Percentiles rank a stretch among this genome's conserved stretches.
phyloP scores from a whole-genome alignment of 2,888 invertebrate genomes.

The Archips xylosteana region DNA sequence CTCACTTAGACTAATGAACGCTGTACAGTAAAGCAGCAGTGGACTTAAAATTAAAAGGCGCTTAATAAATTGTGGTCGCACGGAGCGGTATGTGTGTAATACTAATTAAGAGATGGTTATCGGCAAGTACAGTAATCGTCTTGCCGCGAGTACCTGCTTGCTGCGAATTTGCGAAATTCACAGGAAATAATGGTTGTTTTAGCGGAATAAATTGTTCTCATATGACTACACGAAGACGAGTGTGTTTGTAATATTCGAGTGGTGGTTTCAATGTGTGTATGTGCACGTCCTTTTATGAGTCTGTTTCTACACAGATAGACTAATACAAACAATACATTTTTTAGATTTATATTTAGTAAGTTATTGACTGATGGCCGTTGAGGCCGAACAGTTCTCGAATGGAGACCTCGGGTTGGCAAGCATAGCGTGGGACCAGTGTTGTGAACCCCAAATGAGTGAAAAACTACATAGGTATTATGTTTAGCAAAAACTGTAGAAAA shows the following conservation, averaged over 20 bases:
- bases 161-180: slow-evolving; percentile 33
- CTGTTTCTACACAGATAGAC: background rate
- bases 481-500: too few species aligned
- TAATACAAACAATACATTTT: background rate
- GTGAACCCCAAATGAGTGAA: too few species aligned
- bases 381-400: too few species aligned
- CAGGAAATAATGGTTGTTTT: slow-evolving; percentile 32
- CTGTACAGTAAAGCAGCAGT: slow-evolving; percentile 45
- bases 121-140: slow-evolving; percentile 39
- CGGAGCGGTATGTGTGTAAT: slow-evolving; percentile 48
- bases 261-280: slow-evolving; percentile 3
- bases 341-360: background rate
- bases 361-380: background rate
- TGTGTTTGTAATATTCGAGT: slow-evolving; percentile 19
- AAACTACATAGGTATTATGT: too few species aligned
- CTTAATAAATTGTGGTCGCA: slow-evolving; percentile 42
- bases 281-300: background rate
- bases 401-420: too few species aligned
- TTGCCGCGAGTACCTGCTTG: slow-evolving; percentile 10
- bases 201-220: slow-evolving; percentile 19
- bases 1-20: slow-evolving; percentile 51
- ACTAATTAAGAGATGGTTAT: slow-evolving; percentile 63
- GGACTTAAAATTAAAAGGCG: slow-evolving; percentile 43
- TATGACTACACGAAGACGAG: background rate
- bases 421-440: too few species aligned